phyloP scores from a whole-genome alignment of 2,113 vertebrate species.

The Phainopepla nitens region DNA sequence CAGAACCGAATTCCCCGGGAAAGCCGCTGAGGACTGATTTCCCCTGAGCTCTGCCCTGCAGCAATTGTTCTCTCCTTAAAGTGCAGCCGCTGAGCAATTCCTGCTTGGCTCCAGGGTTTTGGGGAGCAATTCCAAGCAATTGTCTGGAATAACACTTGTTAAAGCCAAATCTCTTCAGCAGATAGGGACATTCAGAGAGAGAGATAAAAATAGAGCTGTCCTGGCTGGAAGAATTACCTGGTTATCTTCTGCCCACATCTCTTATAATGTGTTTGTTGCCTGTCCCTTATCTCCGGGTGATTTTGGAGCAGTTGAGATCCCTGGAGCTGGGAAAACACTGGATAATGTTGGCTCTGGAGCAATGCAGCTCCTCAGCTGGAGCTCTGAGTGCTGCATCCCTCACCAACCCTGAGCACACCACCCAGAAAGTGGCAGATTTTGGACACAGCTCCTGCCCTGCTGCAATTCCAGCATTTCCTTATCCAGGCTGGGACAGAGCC shows the following conservation, averaged over 20 bases:
- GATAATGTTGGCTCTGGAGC: neutral
- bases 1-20: neutral
- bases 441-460: neutral
- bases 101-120: neutral
- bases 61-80: neutral
- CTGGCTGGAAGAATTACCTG: neutral
- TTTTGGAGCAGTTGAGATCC: neutral
- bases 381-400: neutral
- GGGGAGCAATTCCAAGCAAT: neutral
- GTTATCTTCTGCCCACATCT: neutral
- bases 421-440: neutral
- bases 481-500: neutral
- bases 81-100: neutral
- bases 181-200: neutral
- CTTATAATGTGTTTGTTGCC: neutral
- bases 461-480: neutral
- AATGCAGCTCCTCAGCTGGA: neutral
- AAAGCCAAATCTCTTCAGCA: neutral
- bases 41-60: neutral
- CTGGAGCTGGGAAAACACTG: neutral
- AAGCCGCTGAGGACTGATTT: neutral
- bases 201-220: neutral
- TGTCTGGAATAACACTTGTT: neutral
- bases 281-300: neutral
- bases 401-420: accelerated